Conservation (phyloP, 2,888 invertebrate genomes). For the Hedya salicella region DNA sequence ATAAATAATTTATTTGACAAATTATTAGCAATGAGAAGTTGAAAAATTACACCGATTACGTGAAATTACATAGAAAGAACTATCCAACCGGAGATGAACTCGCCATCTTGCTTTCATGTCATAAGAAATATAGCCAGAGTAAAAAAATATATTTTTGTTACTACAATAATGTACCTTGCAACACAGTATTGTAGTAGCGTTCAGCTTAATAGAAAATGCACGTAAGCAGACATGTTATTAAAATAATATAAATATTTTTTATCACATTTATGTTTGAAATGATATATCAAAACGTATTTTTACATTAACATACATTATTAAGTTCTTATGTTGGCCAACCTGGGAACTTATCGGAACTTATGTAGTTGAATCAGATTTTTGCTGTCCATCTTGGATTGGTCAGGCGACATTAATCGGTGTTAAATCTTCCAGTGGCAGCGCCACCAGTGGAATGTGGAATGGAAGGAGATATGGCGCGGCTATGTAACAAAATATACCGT, state of each 20-base stretch:
- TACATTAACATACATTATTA: no score
- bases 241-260: no score
- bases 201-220: neutral
- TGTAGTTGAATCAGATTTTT: neutral
- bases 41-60: constrained; percentile 72
- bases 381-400: no score
- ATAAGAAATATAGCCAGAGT: constrained; percentile 71
- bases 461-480: no score
- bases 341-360: neutral
- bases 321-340: constrained; percentile 11
- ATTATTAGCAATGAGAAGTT: constrained; percentile 70
- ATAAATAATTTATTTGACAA: constrained; percentile 59
- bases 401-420: no score
- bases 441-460: no score
- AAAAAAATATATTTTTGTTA: constrained; percentile 53
- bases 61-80: constrained; percentile 77
- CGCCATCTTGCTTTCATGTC: constrained; percentile 85
- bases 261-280: no score
- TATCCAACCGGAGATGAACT: constrained; percentile 82
- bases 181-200: constrained; percentile 54
- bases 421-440: no score
- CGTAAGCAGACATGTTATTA: no score
- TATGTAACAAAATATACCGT: no score
- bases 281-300: no score
- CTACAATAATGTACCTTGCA: constrained; percentile 46